Percentiles rank a stretch among this genome's conserved stretches.
phyloP scores from a whole-genome alignment of 2,888 invertebrate species.

The Arrhopalites spinosus region DNA sequence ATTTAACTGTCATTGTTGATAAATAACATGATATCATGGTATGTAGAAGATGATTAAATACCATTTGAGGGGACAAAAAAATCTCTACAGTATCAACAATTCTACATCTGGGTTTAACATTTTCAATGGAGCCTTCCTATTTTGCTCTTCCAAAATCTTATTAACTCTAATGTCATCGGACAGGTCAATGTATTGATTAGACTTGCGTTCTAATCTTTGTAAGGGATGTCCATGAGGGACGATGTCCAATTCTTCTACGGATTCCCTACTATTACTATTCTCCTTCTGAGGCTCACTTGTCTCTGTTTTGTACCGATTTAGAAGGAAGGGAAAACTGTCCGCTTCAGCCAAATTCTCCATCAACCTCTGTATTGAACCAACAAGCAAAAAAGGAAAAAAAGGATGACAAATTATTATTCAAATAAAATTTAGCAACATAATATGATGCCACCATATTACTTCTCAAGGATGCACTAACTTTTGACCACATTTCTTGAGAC shows the following conservation, averaged over 20 bases:
- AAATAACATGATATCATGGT: too few species aligned
- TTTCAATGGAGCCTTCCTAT: constrained; percentile 41
- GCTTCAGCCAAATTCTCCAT: constrained; percentile 14
- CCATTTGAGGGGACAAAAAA: background rate
- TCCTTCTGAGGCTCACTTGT: background rate
- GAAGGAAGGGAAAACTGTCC: constrained; percentile 28
- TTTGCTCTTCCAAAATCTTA: constrained; percentile 43
- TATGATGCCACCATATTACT: background rate
- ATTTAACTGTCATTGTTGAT: too few species aligned
- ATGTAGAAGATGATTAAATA: too few species aligned
- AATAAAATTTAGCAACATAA: background rate
- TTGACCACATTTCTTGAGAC: too few species aligned
- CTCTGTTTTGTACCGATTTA: constrained; percentile 29
- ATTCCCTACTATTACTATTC: constrained; percentile 16
- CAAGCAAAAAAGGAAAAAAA: background rate
- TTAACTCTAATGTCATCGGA: constrained; percentile 50
- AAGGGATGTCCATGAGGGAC: constrained; percentile 45
- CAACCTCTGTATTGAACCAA: constrained; percentile 7
- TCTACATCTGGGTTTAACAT: constrained; percentile 49
- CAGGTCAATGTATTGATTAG: constrained; percentile 37
- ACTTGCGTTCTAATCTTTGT: constrained; percentile 24
- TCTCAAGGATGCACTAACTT: too few species aligned
- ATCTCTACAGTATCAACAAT: constrained; percentile 23
- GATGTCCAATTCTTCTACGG: constrained; percentile 41
- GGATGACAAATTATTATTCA: background rate